These are phyloP conservation scores for Pilophorus perplexus DNA, from an alignment of 2,888 invertebrate genomes.

Conservation along the genomic window DNA sequence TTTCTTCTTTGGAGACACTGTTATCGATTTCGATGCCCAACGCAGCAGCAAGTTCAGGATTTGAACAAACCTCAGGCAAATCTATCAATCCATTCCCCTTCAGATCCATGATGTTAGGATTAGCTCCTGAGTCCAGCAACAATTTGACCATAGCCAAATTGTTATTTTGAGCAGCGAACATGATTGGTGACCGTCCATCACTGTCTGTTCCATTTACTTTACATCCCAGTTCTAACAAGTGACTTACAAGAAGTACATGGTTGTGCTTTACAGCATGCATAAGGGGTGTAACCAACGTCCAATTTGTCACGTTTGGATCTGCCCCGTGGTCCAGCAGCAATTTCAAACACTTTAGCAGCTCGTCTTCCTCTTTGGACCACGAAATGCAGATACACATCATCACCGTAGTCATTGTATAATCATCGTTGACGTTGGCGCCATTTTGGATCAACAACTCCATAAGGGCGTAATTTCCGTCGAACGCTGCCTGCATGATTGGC, in stretches of 20 bases:
- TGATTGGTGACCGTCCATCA: conserved; percentile 48
- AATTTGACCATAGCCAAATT: conserved; percentile 41
- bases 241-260: conserved; percentile 40
- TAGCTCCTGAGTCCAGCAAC: conserved; percentile 46
- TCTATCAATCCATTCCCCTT: conserved; percentile 41
- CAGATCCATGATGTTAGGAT: conserved; percentile 44
- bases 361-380: conserved; percentile 39
- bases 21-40: background rate
- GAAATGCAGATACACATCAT: conserved; percentile 48
- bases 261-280: conserved; percentile 45
- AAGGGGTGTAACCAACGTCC: conserved; percentile 31
- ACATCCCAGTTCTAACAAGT: conserved; percentile 43
- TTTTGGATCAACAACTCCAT: conserved; percentile 42
- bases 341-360: conserved; percentile 45
- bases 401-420: conserved; percentile 45
- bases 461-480: conserved; percentile 38
- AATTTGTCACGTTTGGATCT: conserved; percentile 45
- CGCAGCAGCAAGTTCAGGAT: background rate
- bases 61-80: too few relatives aligned
- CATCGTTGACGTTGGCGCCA: conserved; percentile 46
- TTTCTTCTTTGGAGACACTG: background rate
- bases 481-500: conserved; percentile 45
- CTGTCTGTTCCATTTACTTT: conserved; percentile 46
- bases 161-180: conserved; percentile 46
- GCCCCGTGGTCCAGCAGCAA: conserved; percentile 45